Percentiles rank a stretch among this genome's conserved stretches.
Conservation (phyloP, 2,888 invertebrate genomes). For the Dynastes hyllus region DNA sequence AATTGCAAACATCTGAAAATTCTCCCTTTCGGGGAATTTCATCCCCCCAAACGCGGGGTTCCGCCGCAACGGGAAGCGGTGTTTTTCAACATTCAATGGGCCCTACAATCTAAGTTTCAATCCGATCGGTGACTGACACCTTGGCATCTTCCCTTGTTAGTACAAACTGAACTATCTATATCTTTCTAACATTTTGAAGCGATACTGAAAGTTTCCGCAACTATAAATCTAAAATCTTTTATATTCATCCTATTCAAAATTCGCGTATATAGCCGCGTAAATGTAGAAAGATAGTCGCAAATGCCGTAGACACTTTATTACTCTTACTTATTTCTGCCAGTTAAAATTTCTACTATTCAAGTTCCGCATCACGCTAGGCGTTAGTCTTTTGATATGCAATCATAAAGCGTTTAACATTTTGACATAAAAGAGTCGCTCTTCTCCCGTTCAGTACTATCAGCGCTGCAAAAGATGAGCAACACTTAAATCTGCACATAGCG, state of each 20-base stretch:
- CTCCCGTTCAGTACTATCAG: constrained; percentile 26
- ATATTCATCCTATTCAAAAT: constrained; percentile 8
- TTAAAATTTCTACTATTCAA: constrained; percentile 28
- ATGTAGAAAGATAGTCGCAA: constrained; percentile 8
- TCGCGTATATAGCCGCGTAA: neutral
- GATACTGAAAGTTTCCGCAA: neutral
- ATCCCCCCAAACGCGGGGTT: too few relatives aligned
- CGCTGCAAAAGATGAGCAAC: constrained; percentile 20
- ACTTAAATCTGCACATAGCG: constrained; percentile 11
- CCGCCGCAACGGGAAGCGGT: too few relatives aligned
- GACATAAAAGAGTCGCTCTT: constrained; percentile 40
- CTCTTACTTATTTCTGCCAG: constrained; percentile 1
- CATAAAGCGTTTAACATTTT: constrained; percentile 44
- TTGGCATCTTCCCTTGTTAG: too few relatives aligned
- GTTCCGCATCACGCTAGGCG: neutral
- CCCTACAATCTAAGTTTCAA: too few relatives aligned
- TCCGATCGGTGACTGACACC: too few relatives aligned
- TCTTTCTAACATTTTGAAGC: neutral
- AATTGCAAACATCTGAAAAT: too few relatives aligned
- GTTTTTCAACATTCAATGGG: too few relatives aligned
- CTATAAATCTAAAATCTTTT: constrained; percentile 15
- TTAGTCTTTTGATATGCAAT: constrained; percentile 33
- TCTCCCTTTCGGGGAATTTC: too few relatives aligned
- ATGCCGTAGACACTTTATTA: constrained; percentile 24
- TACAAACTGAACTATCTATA: too few relatives aligned